Base-by-base conservation (phyloP, 2,888 invertebrate species). In the Neoscelio sp. region DNA sequence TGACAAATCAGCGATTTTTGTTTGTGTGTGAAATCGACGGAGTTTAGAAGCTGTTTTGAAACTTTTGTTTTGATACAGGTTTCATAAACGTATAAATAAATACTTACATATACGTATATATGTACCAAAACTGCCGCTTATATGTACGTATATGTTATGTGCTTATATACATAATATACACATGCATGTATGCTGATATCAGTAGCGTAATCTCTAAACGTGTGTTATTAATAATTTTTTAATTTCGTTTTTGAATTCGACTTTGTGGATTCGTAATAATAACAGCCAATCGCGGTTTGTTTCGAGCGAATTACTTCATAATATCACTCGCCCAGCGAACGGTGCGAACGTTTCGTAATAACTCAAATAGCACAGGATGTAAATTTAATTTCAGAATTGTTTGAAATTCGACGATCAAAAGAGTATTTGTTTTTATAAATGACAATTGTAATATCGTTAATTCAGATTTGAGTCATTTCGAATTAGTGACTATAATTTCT, bases 281-380 rank as follows among this genome's bases (percentile, higher is more conserved):
- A 85, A 87, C 87, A 82, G 74, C 83, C 82, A 81, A 81, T 80
- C 82, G 65, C 58, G 64, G 48, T 74, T 83, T 79, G 71, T 68
- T 78, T 64, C 76, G 67, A 23, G 2, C 23, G n/a, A 30, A 58
- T 33, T 84, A 86, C 84, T 83, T 86, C 83, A 85, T 23, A 85
- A 85, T 85, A 87, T 86, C 86, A 85, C 87, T 85, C 84, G 82
- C 87, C 87, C 56, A 86, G 84, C 85, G 82, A 80, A 85, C 85
- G 60, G 82, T 86, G 87, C 87, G 86, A 85, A 85, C 85, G 83
- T 85, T 86, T 85, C 30, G n/a, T n/a, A n/a, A n/a, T n/a, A n/a
- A n/a, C n/a, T n/a, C n/a, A n/a, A n/a, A n/a, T n/a, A n/a, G n/a
- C n/a, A n/a, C n/a, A n/a, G n/a, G n/a, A n/a, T n/a, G n/a, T n/a